A percentile compares a stretch with the other conserved stretches of the same genome.
phyloP scores from a whole-genome alignment of 2,888 invertebrate genomes.

The Drosophila emarginata region DNA sequence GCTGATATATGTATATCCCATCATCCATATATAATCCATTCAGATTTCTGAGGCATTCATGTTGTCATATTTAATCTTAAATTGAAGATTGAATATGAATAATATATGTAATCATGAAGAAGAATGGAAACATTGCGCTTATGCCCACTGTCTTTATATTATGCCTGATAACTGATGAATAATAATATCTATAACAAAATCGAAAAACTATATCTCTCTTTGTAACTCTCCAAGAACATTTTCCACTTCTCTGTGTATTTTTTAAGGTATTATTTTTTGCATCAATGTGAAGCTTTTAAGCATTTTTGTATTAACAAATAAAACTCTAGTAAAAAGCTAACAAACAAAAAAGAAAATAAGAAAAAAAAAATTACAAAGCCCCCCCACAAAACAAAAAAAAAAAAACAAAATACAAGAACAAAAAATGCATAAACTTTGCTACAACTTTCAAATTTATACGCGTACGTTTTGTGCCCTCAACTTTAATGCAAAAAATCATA shows the following conservation, averaged over 20 bases:
- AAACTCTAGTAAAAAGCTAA: constrained; percentile 53
- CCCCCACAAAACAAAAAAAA: constrained; percentile 47
- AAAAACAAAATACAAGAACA: constrained; percentile 38
- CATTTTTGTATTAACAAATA: constrained; percentile 69
- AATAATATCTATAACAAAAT: constrained; percentile 41
- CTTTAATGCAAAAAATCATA: constrained; percentile 69
- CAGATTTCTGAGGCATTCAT: too few relatives aligned
- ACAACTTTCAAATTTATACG: constrained; percentile 70
- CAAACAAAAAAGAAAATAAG: constrained; percentile 35
- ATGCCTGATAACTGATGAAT: constrained; percentile 44
- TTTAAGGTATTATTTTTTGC: constrained; percentile 78
- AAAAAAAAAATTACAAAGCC: constrained; percentile 24
- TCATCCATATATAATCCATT: too few relatives aligned
- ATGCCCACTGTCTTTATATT: neutral
- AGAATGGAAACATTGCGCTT: neutral
- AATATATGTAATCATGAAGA: too few relatives aligned
- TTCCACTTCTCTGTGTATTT: constrained; percentile 65
- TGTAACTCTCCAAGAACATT: constrained; percentile 59
- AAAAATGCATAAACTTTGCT: constrained; percentile 58
- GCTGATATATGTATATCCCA: too few relatives aligned
- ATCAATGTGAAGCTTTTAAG: constrained; percentile 74
- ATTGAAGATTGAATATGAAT: too few relatives aligned
- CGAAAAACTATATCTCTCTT: constrained; percentile 55
- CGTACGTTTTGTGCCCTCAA: constrained; percentile 70
- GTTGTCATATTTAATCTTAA: too few relatives aligned